phyloP scores from a whole-genome alignment of 2,113 vertebrate genomes.

The Perca fluviatilis region DNA sequence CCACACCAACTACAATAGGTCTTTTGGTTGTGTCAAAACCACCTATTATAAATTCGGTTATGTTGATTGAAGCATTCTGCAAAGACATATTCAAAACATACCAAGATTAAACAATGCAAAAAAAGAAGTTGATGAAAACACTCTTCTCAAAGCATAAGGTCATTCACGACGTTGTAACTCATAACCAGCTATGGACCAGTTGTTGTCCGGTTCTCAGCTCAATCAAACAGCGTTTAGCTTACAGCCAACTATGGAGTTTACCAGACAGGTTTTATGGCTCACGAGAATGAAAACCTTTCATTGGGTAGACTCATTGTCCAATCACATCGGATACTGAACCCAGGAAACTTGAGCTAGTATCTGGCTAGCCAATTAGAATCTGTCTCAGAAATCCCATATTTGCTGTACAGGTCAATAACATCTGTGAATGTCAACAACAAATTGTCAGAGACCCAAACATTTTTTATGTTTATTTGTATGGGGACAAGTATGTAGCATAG shows the following conservation, averaged over 20 bases:
- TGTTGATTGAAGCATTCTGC: slow-evolving; percentile 38
- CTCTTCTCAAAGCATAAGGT: background rate
- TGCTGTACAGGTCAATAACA: too few species aligned
- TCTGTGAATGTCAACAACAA: too few species aligned
- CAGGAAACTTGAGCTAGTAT: background rate
- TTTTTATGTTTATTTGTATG: too few species aligned
- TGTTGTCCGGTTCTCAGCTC: background rate
- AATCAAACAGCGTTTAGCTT: background rate
- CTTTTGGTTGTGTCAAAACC: slow-evolving; percentile 55
- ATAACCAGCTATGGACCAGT: background rate
- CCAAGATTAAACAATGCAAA: background rate
- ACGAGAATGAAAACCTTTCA: background rate
- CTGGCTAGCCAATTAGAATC: background rate
- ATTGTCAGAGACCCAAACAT: too few species aligned
- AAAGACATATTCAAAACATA: slow-evolving; percentile 38
- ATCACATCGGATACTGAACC: background rate
- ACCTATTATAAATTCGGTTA: slow-evolving; percentile 50
- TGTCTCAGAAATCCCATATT: too few species aligned
- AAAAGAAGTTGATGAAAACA: background rate
- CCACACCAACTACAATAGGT: slow-evolving; percentile 34
- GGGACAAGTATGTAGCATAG: too few species aligned
- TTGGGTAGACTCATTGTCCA: background rate
- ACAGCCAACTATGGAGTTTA: background rate
- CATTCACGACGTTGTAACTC: background rate
- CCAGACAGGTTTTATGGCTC: background rate